phyloP scores from a whole-genome alignment of 2,113 vertebrate species.

The Microcebus jonahi region DNA sequence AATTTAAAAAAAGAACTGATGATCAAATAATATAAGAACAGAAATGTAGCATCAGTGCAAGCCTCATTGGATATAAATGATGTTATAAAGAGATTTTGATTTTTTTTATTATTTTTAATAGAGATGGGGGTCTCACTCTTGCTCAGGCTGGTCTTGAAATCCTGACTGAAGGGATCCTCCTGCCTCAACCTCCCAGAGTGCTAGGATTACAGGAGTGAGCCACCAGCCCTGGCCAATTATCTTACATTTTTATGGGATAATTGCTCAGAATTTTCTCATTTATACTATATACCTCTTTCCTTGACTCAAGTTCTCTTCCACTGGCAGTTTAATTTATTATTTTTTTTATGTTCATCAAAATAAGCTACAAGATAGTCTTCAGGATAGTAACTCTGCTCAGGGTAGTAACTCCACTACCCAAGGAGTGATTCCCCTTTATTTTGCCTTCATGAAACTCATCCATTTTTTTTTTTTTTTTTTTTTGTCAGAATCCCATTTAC shows the following conservation, averaged over 20 bases:
- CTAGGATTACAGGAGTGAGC: too few species aligned
- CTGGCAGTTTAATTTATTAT: background rate
- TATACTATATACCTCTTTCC: background rate
- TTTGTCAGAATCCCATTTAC: background rate
- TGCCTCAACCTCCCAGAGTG: too few species aligned
- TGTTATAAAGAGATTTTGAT: background rate
- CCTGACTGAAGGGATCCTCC: too few species aligned
- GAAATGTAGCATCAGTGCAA: background rate
- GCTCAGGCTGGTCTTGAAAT: too few species aligned
- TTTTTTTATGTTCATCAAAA: background rate
- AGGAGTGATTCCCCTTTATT: background rate
- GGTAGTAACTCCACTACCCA: background rate
- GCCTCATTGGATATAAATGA: background rate
- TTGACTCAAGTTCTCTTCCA: background rate
- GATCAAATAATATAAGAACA: background rate
- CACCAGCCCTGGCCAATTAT: background rate
- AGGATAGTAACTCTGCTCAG: background rate
- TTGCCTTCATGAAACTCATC: background rate
- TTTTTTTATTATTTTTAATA: background rate
- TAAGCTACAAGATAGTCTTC: background rate
- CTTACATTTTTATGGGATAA: background rate
- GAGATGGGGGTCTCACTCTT: too few species aligned
- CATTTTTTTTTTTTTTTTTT: too few species aligned
- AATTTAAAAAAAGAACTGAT: background rate
- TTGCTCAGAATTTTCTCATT: background rate